phyloP scores from a whole-genome alignment of 1,140 invertebrate species.

The Cydia splendana region DNA sequence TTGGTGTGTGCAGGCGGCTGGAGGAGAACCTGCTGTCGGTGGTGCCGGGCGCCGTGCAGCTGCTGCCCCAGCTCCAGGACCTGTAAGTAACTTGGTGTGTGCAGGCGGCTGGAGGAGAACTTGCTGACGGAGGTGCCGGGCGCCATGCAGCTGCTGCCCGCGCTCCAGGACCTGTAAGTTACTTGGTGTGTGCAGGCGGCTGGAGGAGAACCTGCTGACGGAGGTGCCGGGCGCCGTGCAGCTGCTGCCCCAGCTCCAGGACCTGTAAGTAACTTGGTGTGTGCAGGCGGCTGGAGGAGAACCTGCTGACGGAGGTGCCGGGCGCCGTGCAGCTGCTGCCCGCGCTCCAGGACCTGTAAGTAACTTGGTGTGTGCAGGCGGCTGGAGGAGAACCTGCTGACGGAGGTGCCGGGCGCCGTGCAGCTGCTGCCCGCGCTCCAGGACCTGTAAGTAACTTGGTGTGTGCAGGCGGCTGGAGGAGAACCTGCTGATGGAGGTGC shows the following conservation, averaged over 20 bases:
- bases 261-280: slow-evolving; percentile 73
- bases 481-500: slow-evolving; percentile 66
- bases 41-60: slow-evolving; percentile 61
- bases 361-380: no score
- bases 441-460: slow-evolving; percentile 70
- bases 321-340: no score
- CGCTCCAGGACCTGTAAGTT: slow-evolving; percentile 71
- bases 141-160: slow-evolving; percentile 61
- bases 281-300: no score
- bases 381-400: slow-evolving; percentile 71
- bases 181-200: slow-evolving; percentile 57
- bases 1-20: slow-evolving; percentile 57
- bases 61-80: slow-evolving; percentile 65
- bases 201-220: slow-evolving; percentile 69
- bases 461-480: slow-evolving; percentile 66
- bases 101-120: slow-evolving; percentile 71
- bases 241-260: slow-evolving; percentile 63
- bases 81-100: slow-evolving; percentile 64
- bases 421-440: slow-evolving; percentile 63
- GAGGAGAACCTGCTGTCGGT: slow-evolving; percentile 70
- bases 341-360: no score
- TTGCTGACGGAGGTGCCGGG: slow-evolving; percentile 63
- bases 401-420: slow-evolving; percentile 64
- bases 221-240: slow-evolving; percentile 64
- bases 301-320: no score